Evolutionary conservation across 2,888 invertebrate genomes (phyloP).

Genomic region (Protodeltote pygarga): DNA sequence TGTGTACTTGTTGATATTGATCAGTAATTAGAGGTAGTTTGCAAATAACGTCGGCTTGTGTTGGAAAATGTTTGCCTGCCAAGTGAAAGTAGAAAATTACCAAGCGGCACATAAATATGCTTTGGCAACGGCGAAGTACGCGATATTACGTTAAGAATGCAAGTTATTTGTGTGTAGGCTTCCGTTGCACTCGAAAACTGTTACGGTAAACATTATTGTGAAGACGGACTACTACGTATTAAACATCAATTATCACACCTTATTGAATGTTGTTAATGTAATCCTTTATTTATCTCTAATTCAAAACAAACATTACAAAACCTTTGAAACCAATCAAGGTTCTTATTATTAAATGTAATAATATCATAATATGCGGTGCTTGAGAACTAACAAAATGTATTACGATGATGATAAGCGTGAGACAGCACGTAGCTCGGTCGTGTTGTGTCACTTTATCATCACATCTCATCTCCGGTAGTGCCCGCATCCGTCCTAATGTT

Average conservation of each 20-base stretch:
- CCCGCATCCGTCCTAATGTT: slow-evolving; percentile 53
- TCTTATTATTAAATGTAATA: too few species aligned
- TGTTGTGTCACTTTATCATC: slow-evolving; percentile 60
- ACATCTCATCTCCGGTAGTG: slow-evolving; percentile 47
- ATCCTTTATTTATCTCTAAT: slow-evolving; percentile 7
- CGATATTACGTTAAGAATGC: slow-evolving; percentile 54
- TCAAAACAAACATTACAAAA: slow-evolving; percentile 17
- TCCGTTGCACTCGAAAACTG: slow-evolving; percentile 54
- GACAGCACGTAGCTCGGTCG: slow-evolving; percentile 62
- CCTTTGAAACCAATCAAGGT: slow-evolving; percentile 13
- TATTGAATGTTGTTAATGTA: slow-evolving; percentile 2
- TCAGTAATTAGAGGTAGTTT: slow-evolving; percentile 40
- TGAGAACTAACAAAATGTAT: slow-evolving; percentile 37
- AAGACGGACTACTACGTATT: slow-evolving; percentile 2
- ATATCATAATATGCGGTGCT: slow-evolving; percentile 1
- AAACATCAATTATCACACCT: slow-evolving; percentile 1
- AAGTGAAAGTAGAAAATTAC: slow-evolving; percentile 63
- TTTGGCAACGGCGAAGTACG: slow-evolving; percentile 27
- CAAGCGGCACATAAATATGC: slow-evolving; percentile 23
- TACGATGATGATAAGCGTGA: slow-evolving; percentile 64
- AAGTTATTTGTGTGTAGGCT: slow-evolving; percentile 55
- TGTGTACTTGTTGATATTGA: slow-evolving; percentile 25
- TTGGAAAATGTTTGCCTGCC: slow-evolving; percentile 50
- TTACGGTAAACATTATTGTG: slow-evolving; percentile 25
- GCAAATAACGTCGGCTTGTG: slow-evolving; percentile 29